Evolutionary conservation across 2,113 vertebrate genomes (phyloP).

Genomic region (Sitta europaea): DNA sequence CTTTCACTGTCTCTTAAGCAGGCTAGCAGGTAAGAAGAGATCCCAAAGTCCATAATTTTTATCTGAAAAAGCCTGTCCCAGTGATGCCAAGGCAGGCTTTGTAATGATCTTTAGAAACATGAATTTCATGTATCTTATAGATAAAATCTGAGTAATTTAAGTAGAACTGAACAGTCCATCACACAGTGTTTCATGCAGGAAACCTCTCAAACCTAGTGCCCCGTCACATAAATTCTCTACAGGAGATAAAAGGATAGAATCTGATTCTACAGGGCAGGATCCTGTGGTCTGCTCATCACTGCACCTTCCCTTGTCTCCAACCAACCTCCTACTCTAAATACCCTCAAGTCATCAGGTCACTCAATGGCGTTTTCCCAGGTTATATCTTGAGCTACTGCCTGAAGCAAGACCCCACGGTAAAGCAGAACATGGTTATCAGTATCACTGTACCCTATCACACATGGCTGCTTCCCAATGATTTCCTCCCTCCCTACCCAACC

Average conservation of each 20-base stretch:
- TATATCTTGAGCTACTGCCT: neutral
- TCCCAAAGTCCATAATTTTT: accelerated
- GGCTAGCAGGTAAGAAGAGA: neutral
- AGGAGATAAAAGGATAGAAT: neutral
- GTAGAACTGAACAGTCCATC: neutral
- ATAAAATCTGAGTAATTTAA: neutral
- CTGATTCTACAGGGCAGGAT: neutral
- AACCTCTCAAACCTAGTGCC: neutral
- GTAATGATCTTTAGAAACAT: neutral
- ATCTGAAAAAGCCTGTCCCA: neutral
- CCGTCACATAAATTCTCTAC: neutral
- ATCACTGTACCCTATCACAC: accelerated
- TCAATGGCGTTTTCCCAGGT: neutral
- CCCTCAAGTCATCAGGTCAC: accelerated
- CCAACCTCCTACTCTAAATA: neutral
- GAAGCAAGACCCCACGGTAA: neutral
- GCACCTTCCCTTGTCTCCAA: neutral
- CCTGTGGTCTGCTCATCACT: neutral
- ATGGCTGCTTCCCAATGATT: neutral
- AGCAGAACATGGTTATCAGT: neutral
- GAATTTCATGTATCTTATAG: neutral
- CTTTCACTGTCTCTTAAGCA: neutral
- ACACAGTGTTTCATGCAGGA: accelerated
- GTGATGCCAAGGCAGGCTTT: neutral
- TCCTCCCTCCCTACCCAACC: neutral